Evolutionary conservation across 2,797 vertebrate genomes (phyloP), one percentile per base, ranked within the genome.

Genomic region (Bufotes viridis): DNA sequence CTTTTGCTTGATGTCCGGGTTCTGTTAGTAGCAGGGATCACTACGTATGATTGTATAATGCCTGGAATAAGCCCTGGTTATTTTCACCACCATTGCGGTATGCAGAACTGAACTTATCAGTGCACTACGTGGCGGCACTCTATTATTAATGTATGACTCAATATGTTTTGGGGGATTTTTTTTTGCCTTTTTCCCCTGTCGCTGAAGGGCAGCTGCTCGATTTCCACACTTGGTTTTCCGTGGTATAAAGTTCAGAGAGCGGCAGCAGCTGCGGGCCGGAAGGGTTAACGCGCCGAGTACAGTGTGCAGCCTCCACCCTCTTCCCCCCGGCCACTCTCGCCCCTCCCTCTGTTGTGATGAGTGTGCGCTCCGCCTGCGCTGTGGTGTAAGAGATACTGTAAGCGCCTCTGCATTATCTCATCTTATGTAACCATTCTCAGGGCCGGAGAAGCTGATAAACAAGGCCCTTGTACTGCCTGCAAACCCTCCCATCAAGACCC

Each of bases 351-450:
- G 58, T 26, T 53, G 75, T 78, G 34, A 63, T 76, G 65, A 18
- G 49, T 76, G 61, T 65, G 61, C 15, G 69, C 76, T 78, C 24
- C 51, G 61, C 76, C 82, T 80, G 84, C 42, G 7, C 10, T 69
- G 85, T 86, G 80, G 72, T 80, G 85, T 86, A 79, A 86, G 18
- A 86, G 76, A 86, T 79, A 67, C 76, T 80, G 70, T 49, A 61
- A 85, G 83, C 55, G 24, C 55, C 61, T 85, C 69, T 49, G 58
- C 53, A 61, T 85, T 85, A 85, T 85, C 83, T 85, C 74, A 85
- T 85, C 58, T 85, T 85, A 78, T 78, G 60, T 78, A 85, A 85
- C 83, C 29, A 75, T 75, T 63, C 83, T 76, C 83, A 75, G 72
- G 58, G 57, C 3, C 14, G 29, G 26, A 63, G 57, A 76, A 18